Evolutionary conservation across 2,113 vertebrate species (phyloP).

Genomic region (Abramis brama): DNA sequence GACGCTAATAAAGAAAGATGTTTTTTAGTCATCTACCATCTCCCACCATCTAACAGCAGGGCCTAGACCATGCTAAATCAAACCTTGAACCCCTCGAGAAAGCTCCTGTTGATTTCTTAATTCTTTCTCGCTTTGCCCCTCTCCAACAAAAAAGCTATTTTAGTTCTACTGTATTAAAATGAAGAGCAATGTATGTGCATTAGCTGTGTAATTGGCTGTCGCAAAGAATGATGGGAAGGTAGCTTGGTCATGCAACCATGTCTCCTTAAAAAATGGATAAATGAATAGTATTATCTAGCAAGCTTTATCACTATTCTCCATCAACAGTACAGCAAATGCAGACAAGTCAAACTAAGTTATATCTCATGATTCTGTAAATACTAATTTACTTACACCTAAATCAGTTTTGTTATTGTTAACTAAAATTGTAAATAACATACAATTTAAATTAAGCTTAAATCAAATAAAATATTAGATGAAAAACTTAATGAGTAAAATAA

Average conservation of each 20-base stretch:
- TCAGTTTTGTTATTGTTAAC: neutral
- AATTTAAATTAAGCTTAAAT: neutral
- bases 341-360: neutral
- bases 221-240: neutral
- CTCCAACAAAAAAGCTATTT: neutral
- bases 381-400: neutral
- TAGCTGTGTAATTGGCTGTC: conserved; percentile 2
- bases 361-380: neutral
- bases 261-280: neutral
- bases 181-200: conserved; percentile 7
- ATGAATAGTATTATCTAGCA: neutral
- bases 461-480: neutral
- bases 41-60: neutral
- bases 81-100: neutral
- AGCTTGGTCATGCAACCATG: neutral
- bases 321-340: neutral
- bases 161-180: neutral
- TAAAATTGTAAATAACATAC: neutral
- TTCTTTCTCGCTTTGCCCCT: neutral
- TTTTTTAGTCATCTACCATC: neutral
- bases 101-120: neutral
- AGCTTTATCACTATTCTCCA: neutral
- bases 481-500: neutral
- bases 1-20: neutral
- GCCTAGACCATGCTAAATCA: neutral